Conservation (phyloP, 2,888 invertebrate genomes). For the Mantis religiosa region DNA sequence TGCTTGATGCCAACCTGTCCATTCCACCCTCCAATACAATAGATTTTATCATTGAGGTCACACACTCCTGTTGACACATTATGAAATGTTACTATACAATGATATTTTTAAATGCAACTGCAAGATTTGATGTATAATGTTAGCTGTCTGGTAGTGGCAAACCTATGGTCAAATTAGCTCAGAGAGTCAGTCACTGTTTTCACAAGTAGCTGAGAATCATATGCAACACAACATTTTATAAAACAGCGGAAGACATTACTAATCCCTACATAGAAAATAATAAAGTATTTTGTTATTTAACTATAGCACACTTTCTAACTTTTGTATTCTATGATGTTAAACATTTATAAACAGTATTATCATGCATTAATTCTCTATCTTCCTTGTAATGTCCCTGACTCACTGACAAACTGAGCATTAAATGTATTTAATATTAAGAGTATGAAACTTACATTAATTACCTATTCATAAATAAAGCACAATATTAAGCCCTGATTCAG, state of each 20-base stretch:
- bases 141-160: neutral
- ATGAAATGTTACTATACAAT: neutral
- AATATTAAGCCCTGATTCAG: conserved; percentile 5
- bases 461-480: neutral
- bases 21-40: conserved; percentile 77
- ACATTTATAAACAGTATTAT: neutral
- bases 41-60: conserved; percentile 60
- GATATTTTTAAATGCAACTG: neutral
- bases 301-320: neutral
- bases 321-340: neutral
- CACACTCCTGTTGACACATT: conserved; percentile 52
- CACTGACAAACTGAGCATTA: neutral
- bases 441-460: neutral
- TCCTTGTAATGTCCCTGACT: neutral
- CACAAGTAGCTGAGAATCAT: neutral
- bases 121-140: neutral
- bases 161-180: neutral
- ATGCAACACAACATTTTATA: neutral
- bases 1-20: conserved; percentile 65
- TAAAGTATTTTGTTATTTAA: too few species aligned
- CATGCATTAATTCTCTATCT: neutral
- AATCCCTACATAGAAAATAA: too few species aligned
- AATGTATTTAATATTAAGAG: neutral
- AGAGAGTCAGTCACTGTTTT: neutral
- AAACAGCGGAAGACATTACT: neutral